Conservation (phyloP, 1,140 invertebrate species). For the Amphibalanus amphitrite region DNA sequence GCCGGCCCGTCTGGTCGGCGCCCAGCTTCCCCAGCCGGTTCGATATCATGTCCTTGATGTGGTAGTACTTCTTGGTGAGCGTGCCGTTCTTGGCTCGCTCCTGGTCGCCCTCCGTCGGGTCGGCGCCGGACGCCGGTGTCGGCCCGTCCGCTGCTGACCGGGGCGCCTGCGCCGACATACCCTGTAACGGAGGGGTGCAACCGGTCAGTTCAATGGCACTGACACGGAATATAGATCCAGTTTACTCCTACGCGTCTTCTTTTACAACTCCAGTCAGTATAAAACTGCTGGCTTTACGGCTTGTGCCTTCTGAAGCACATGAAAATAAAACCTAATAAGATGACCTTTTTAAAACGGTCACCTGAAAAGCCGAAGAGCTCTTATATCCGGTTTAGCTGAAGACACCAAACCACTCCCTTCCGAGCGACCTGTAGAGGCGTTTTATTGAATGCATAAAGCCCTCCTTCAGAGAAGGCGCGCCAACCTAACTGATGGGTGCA, state of each 20-base stretch:
- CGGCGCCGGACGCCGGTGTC: background rate
- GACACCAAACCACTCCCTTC: no score
- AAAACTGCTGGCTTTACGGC: no score
- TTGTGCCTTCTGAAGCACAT: no score
- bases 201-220: background rate
- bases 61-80: slow-evolving; percentile 50
- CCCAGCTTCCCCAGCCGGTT: slow-evolving; percentile 38
- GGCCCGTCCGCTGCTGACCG: background rate
- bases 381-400: no score
- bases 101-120: background rate
- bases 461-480: no score
- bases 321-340: no score
- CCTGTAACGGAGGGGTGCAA: background rate
- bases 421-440: no score
- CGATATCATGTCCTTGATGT: slow-evolving; percentile 66
- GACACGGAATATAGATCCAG: background rate
- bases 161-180: background rate
- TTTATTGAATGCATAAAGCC: no score
- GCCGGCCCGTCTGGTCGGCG: slow-evolving; percentile 33
- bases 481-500: no score
- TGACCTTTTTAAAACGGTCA: no score
- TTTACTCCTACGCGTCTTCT: background rate
- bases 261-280: background rate
- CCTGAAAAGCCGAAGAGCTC: no score
- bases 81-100: slow-evolving; percentile 14